phyloP scores from a whole-genome alignment of 2,797 vertebrate genomes.

The Neoniphon sammara region DNA sequence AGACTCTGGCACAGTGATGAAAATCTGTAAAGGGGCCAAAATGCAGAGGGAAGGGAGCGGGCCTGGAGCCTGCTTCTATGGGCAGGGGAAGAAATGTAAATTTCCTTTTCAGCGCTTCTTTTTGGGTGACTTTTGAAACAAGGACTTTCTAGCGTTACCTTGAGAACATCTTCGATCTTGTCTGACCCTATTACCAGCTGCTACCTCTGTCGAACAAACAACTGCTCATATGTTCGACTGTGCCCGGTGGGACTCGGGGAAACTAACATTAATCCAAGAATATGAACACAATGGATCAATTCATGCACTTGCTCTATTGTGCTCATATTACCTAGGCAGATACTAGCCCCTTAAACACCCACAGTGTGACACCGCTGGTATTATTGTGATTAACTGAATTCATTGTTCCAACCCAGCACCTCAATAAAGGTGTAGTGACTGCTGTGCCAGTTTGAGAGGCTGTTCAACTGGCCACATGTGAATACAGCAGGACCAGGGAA shows the following conservation, averaged over 20 bases:
- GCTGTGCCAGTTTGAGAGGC: slow-evolving; percentile 22
- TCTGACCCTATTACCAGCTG: slow-evolving; percentile 12
- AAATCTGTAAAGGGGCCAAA: slow-evolving; percentile 55
- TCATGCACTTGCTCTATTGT: slow-evolving; percentile 1
- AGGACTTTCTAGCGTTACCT: slow-evolving; percentile 8
- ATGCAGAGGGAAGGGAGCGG: slow-evolving; percentile 29
- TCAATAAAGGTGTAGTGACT: slow-evolving; percentile 24
- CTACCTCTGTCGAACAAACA: not conserved
- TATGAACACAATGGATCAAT: slow-evolving; percentile 2
- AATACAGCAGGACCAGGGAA: slow-evolving; percentile 10
- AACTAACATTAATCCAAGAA: not conserved
- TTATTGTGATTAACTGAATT: slow-evolving; percentile 41
- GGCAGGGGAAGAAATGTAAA: slow-evolving; percentile 4
- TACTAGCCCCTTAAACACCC: slow-evolving; percentile 30
- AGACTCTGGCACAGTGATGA: slow-evolving; percentile 30
- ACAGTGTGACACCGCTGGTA: slow-evolving; percentile 22
- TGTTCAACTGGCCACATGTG: slow-evolving; percentile 36
- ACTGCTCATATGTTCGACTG: not conserved
- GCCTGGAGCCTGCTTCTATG: slow-evolving; percentile 19
- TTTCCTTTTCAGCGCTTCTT: slow-evolving; percentile 29
- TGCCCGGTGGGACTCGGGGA: not conserved
- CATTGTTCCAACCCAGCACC: slow-evolving; percentile 27
- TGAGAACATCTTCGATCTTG: slow-evolving; percentile 16
- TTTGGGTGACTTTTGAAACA: slow-evolving; percentile 16
- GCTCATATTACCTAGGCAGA: slow-evolving; percentile 8